phyloP scores from a whole-genome alignment of 2,797 vertebrate species.

The Peromyscus melanophrys region DNA sequence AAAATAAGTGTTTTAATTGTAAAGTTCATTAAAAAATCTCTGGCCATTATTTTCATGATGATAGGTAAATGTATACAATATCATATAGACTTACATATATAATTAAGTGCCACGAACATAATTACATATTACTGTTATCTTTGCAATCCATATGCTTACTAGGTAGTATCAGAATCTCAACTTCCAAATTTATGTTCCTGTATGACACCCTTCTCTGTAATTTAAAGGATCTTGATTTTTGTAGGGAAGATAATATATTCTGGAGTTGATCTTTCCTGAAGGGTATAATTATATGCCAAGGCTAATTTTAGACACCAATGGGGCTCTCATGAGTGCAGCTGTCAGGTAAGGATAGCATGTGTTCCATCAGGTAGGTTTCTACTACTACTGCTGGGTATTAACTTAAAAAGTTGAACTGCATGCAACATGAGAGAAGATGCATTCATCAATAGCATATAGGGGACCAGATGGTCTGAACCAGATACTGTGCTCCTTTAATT shows the following conservation, averaged over 20 bases:
- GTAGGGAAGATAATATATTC: slow-evolving; percentile 61
- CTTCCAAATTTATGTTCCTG: slow-evolving; percentile 7
- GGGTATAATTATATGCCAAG: slow-evolving; percentile 30
- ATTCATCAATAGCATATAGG: slow-evolving; percentile 56
- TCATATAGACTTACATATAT: background rate
- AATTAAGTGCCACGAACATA: background rate
- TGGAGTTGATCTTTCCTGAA: slow-evolving; percentile 56
- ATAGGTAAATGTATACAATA: background rate
- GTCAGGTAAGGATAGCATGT: slow-evolving; percentile 60
- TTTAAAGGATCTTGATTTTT: slow-evolving; percentile 69
- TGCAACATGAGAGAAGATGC: slow-evolving; percentile 36
- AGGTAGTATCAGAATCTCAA: slow-evolving; percentile 11
- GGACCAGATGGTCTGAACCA: slow-evolving; percentile 65
- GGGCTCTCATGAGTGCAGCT: slow-evolving; percentile 36
- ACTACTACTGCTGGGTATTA: slow-evolving; percentile 33
- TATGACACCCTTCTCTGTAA: slow-evolving; percentile 52
- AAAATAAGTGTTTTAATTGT: background rate
- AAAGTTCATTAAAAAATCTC: slow-evolving; percentile 16
- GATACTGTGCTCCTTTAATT: slow-evolving; percentile 68
- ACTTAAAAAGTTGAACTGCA: slow-evolving; percentile 58
- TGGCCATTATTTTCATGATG: background rate
- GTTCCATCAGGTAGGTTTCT: slow-evolving; percentile 65
- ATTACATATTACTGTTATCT: background rate
- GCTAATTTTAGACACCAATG: slow-evolving; percentile 58
- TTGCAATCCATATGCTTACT: background rate